Evolutionary conservation across 2,113 vertebrate genomes (phyloP), one percentile per base, ranked within the genome.

Genomic region (Microcebus murinus): DNA sequence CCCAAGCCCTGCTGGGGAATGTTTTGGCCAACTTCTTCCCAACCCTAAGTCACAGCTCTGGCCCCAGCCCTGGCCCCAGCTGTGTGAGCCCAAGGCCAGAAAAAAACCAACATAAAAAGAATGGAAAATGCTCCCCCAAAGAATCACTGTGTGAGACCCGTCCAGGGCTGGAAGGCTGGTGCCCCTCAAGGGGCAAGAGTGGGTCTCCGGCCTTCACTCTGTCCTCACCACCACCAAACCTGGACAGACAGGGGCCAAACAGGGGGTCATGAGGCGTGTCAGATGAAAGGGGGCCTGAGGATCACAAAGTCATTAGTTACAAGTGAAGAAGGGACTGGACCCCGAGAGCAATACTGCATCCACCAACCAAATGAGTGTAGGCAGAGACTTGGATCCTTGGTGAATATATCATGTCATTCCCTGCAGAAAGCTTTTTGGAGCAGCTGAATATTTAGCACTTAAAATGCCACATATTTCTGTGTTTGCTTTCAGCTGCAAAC

Each of bases 41-140:
- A 95, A 50, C 23, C 52, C 87, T 57, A 96, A 97, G 96, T 97
- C 83, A 96, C 13, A 6, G 76, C 73, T 94, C 95, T 89, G 57
- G 61, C 93, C 93, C 45, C 2, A 3, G 31, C 74, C 82, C n/a
- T 1, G 4, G 92, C 21, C 82, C 93, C 93, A 96, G 95, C 97
- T 96, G 95, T 9, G 65, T 95, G 95, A 97, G 94, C 93, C 55
- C 91, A 96, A 90, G 95, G 91, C 63, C 83, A 95, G 96, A 96
- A 91, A 85, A 91, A 96, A 94, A 48, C 23, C 93, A 73, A 76
- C 65, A n/a, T 59, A 36, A 90, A 87, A 96, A 82, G 79, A 94
- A 96, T 5, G 1, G 74, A 91, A 80, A 84, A 83, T 48, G 34
- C 9, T 70, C 36, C 55, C 67, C 91, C 61, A 82, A 93, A 96